phyloP scores from a whole-genome alignment of 2,113 vertebrate species.

The Dendropsophus ebraccatus region DNA sequence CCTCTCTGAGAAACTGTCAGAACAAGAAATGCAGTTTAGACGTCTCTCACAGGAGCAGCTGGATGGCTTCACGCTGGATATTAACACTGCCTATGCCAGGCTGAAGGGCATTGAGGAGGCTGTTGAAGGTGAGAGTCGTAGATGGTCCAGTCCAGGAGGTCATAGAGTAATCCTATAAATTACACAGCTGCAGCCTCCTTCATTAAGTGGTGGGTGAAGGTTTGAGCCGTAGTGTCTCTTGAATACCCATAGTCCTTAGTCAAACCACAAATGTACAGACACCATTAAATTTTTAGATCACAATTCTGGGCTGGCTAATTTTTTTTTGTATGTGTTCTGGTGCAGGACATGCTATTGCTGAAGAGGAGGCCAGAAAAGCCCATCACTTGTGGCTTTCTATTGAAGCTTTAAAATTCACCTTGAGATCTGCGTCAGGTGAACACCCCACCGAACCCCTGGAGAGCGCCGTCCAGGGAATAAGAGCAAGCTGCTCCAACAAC shows the following conservation, averaged over 20 bases:
- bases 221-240: too few relatives aligned
- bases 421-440: slow-evolving; percentile 78
- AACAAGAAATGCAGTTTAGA: slow-evolving; percentile 87
- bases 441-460: slow-evolving; percentile 81
- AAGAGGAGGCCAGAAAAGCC: slow-evolving; percentile 89
- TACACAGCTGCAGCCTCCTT: too few relatives aligned
- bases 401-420: slow-evolving; percentile 84
- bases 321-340: too few relatives aligned
- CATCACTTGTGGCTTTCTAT: slow-evolving; percentile 96
- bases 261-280: too few relatives aligned
- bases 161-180: too few relatives aligned
- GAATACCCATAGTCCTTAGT: too few relatives aligned
- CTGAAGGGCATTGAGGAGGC: slow-evolving; percentile 94
- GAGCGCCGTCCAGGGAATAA: slow-evolving; percentile 77
- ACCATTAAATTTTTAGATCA: too few relatives aligned
- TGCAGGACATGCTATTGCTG: slow-evolving; percentile 86
- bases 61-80: slow-evolving; percentile 93
- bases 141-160: neutral
- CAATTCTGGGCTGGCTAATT: too few relatives aligned
- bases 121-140: slow-evolving; percentile 85
- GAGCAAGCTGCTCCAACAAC: slow-evolving; percentile 77
- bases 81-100: slow-evolving; percentile 89
- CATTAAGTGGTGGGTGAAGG: too few relatives aligned
- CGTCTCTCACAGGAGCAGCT: slow-evolving; percentile 91
- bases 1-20: slow-evolving; percentile 82